Evolutionary conservation across 2,113 vertebrate species (phyloP).

Genomic region (Colinus virginianus): DNA sequence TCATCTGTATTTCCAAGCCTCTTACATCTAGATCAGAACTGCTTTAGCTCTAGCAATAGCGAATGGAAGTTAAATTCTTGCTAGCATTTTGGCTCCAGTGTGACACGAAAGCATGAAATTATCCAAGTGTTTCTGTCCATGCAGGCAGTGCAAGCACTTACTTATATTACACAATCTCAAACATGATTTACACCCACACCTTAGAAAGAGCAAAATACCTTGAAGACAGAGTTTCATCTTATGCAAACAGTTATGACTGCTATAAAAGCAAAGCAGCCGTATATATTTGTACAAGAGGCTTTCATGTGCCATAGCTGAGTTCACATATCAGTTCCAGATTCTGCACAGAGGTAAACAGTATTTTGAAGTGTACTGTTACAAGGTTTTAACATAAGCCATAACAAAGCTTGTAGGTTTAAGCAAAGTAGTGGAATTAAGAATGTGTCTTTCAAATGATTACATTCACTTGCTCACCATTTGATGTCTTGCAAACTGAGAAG

Average conservation of each 20-base stretch:
- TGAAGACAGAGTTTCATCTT: not conserved
- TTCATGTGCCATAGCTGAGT: not conserved
- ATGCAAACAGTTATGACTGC: not conserved
- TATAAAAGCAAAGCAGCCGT: not conserved
- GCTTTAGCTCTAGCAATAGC: not conserved
- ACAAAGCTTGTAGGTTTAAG: not conserved
- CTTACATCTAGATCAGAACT: not conserved
- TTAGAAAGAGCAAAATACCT: not conserved
- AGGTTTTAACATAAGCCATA: not conserved
- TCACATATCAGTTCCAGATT: not conserved
- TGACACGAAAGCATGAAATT: not conserved
- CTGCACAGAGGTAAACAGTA: not conserved
- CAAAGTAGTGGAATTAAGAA: not conserved
- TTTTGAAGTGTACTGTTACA: not conserved
- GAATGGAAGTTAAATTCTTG: not conserved
- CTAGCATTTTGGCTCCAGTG: not conserved
- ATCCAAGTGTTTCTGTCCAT: not conserved
- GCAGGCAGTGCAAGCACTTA: not conserved
- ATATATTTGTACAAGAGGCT: not conserved
- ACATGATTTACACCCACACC: not conserved
- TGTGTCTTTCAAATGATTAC: not conserved
- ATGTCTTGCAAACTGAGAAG: conserved; percentile 85
- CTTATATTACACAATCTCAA: not conserved
- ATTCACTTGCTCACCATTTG: conserved; percentile 77
- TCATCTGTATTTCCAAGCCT: not conserved